A percentile compares a stretch with the other conserved stretches of the same genome.
Conservation (phyloP, 1,140 invertebrate species). For the Ptiloglossa arizonensis region DNA sequence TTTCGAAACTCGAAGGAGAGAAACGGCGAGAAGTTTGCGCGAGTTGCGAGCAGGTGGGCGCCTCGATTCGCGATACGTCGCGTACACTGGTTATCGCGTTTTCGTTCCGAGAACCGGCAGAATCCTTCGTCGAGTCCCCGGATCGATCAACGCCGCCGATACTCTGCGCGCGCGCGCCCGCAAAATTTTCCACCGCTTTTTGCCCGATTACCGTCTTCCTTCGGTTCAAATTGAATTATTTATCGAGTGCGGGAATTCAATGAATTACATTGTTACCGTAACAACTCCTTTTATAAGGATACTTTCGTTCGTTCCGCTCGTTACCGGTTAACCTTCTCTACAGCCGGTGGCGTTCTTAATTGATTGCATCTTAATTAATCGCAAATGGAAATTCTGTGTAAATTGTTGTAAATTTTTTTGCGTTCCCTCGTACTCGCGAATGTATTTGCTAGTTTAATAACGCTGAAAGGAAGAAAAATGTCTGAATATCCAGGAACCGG, state of each 20-base stretch:
- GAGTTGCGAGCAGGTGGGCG: too few species aligned
- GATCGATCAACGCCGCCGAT: too few species aligned
- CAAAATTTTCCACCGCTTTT: too few species aligned
- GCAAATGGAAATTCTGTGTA: slow-evolving; percentile 2
- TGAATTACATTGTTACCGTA: slow-evolving; percentile 2
- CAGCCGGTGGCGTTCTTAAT: neutral
- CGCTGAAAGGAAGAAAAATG: neutral
- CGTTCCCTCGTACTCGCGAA: neutral
- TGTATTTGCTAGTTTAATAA: neutral
- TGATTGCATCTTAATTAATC: slow-evolving; percentile 21
- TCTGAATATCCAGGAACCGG: neutral
- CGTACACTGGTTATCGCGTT: too few species aligned
- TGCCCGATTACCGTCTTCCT: neutral
- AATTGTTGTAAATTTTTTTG: neutral
- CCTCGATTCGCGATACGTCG: too few species aligned
- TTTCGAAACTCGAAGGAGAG: too few species aligned
- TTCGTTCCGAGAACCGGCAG: too few species aligned
- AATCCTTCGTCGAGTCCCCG: too few species aligned
- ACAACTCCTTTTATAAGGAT: neutral
- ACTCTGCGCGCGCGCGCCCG: too few species aligned
- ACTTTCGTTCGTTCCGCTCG: slow-evolving; percentile 13
- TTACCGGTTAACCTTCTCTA: neutral
- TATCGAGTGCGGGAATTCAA: neutral
- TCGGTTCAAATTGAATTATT: neutral
- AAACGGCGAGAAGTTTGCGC: too few species aligned